Evolutionary conservation across 2,797 vertebrate species (phyloP), one percentile per base, ranked within the genome.

Genomic region (Sylvilagus floridanus): DNA sequence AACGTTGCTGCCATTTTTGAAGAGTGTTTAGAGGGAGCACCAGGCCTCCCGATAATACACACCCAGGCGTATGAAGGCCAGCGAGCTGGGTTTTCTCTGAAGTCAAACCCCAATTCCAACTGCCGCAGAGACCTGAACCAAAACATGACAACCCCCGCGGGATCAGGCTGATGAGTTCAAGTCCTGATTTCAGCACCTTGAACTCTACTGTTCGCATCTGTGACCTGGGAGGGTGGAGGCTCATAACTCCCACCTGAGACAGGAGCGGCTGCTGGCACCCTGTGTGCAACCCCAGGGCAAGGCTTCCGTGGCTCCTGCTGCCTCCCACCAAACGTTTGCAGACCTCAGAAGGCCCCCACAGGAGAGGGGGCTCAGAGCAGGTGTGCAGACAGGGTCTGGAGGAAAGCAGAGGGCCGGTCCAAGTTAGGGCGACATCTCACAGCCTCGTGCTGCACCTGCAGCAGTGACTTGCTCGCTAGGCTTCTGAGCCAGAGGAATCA

Each of bases 191-290:
- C 14, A 22, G 37, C 24, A 12, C 26, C 42, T 32, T 71, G 14
- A 28, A 26, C 50, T n/a, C 91, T 66, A 7, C 7, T 52, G 16
- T 84, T 81, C 92, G 73, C 68, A 42, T 57, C 72, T 50, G 28
- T 63, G 83, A 84, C 76, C 47, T 35, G 42, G 47, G 62, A 68
- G 47, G 19, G 3, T 2, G 0, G n/a, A 60, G 32, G 14, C 2
- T 78, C n/a, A 42, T 19, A 0, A 28, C n/a, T 19, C 32, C 57
- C 5, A 4, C 13, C 76, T 13, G 30, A 12, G 62, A 30, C 10
- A 14, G 5, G n/a, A 57, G 28, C 8, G n/a, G 2, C 47, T 3
- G 12, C 42, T 1, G 50, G 6, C 35, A 37, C 6, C 24, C 1
- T 6, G 7, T 0, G 5, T 42, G 66, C 54, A 17, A 47, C 42